Base-by-base conservation (phyloP, 2,888 invertebrate species). In the Ashinkailepas kermadecensis region DNA sequence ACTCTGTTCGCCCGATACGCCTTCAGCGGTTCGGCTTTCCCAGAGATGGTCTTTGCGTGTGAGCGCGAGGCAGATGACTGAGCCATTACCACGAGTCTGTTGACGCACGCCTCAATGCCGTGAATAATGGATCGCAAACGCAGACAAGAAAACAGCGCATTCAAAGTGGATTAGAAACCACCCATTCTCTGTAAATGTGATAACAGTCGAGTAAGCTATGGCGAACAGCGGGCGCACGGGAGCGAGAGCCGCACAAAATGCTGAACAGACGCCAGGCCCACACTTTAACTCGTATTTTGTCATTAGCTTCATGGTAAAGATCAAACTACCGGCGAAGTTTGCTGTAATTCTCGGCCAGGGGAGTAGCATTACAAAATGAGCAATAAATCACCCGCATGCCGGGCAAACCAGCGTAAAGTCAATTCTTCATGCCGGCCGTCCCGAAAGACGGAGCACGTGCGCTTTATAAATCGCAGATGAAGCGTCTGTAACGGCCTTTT, bases 251-350 rank as follows among this genome's bases (percentile, higher is more conserved):
- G 21, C 64, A n/a, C n/a, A n/a, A 64, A 39, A 39, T 39, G 39
- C 39, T 39, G 39, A 39, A 39, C 39, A 39, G 39, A 39, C 59
- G 59, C 12, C 59, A 15, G 59, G 15, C 59, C 59, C 21, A 13
- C 15, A 12, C 56, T 10, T 21, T 11, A 74, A 56, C 74, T 74
- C 74, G 56, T 74, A 56, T 56, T 54, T 74, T 56, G 54, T 56
- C 56, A 74, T 74, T 74, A 74, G 74, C 54, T 21, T 21, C 74
- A 74, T 74, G 74, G 74, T 54, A 74, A 74, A 74, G 74, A 54
- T 74, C 54, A 21, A 74, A 56, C 74, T 70, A 54, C 54, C 74
- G 74, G 74, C 74, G 8, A 74, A 74, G 74, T 74, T 74, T 15
- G 54, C 74, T 54, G 21, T 54, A 56, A 56, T 21, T 74, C 54